Percentiles rank a stretch among this genome's conserved stretches.
phyloP scores from a whole-genome alignment of 2,888 invertebrate species.

The Gryllus longicercus region DNA sequence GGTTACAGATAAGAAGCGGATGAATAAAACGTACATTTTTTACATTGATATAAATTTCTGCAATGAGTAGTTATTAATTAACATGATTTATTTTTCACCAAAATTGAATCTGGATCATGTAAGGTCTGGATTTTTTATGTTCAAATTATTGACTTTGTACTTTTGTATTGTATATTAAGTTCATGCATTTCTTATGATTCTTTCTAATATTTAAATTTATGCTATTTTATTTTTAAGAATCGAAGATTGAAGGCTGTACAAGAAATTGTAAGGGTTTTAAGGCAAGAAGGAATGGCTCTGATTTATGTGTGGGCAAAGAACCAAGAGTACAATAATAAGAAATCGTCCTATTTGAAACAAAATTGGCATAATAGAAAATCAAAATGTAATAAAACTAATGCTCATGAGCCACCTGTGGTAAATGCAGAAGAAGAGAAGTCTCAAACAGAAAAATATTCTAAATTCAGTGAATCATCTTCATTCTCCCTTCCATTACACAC shows the following conservation, averaged over 20 bases:
- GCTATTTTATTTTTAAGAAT: constrained; percentile 50
- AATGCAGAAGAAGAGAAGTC: neutral
- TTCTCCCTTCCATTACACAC: constrained; percentile 72
- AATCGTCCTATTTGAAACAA: constrained; percentile 68
- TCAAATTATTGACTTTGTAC: too few relatives aligned
- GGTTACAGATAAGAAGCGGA: too few relatives aligned
- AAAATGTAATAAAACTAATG: neutral
- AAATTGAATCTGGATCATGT: too few relatives aligned
- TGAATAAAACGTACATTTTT: too few relatives aligned
- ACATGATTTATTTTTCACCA: too few relatives aligned
- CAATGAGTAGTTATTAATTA: too few relatives aligned
- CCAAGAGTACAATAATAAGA: constrained; percentile 64
- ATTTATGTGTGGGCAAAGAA: constrained; percentile 97
- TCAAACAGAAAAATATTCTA: neutral
- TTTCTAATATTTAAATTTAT: neutral
- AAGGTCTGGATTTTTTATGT: too few relatives aligned
- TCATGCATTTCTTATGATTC: too few relatives aligned
- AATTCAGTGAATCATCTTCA: neutral
- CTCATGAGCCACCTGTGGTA: neutral
- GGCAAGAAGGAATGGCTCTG: constrained; percentile 69
- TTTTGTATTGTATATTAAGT: too few relatives aligned
- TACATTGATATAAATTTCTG: too few relatives aligned
- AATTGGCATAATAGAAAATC: constrained; percentile 51
- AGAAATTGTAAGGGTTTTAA: constrained; percentile 73
- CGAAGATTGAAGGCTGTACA: constrained; percentile 69